Base-by-base conservation (phyloP, 1,140 invertebrate species). In the Asobara japonica region DNA sequence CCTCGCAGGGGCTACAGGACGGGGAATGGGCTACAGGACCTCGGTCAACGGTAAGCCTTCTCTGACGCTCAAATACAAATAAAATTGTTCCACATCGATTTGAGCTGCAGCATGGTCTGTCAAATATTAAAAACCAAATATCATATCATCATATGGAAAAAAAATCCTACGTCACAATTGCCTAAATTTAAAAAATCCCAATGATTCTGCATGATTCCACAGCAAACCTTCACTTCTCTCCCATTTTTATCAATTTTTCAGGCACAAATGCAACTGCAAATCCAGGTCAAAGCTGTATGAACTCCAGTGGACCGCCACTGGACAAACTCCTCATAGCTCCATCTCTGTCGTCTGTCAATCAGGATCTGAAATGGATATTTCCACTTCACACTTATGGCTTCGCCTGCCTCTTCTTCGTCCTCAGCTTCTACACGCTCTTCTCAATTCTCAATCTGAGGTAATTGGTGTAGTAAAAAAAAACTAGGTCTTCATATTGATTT, bases 391-490 rank as follows among this genome's bases (percentile, higher is more conserved):
- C 87, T 3, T 91, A 91, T 74, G 89, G 89, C 30, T 89, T 91
- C 74, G 90, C 88, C 66, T 90, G 89, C 64, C 87, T 91, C 22
- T 92, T 91, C 82, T 88, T 89, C 80, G 86, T 91, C 79, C 85
- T 92, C 30, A 88, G 90, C 33, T 91, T 90, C 80, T 91, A 90
- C 77, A 88, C 90, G 18, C 90, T 92, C 78, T 90, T 91, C 81
- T 91, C 91, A 41, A 89, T 91, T 75, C 79, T 91, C 71, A 90
- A 91, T 76, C 86, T 91, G 74, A 89, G 90, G 90, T 90, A 83
- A 79, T 77, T 62, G 7, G 38, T n/a, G n/a, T n/a, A n/a, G n/a
- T n/a, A n/a, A n/a, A n/a, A n/a, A n/a, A n/a, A n/a, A n/a, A n/a
- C n/a, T n/a, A n/a, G n/a, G n/a, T n/a, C n/a, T n/a, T n/a, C n/a